Conservation (phyloP, 2,113 vertebrate genomes). For the Rana temporaria region DNA sequence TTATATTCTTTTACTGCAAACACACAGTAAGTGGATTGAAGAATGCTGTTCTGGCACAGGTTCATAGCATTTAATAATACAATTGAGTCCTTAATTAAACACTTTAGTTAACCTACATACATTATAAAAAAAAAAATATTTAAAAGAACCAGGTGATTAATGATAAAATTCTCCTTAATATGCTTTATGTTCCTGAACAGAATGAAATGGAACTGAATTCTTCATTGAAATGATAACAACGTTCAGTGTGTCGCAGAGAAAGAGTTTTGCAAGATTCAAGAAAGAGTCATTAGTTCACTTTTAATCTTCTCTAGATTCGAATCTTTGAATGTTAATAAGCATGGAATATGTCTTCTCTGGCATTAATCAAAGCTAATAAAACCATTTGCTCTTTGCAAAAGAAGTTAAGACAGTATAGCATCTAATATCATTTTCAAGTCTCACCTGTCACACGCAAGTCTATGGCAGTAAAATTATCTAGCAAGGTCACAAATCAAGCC, state of each 20-base stretch:
- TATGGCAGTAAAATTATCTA: conserved; percentile 57
- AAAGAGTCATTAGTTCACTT: conserved; percentile 36
- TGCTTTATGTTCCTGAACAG: conserved; percentile 14
- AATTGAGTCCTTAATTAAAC: no score
- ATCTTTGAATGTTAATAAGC: conserved; percentile 51
- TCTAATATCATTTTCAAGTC: conserved; percentile 63
- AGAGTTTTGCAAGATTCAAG: conserved; percentile 15
- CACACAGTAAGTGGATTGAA: no score
- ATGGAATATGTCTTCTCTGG: conserved; percentile 32
- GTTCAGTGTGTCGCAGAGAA: background rate
- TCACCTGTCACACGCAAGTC: conserved; percentile 64
- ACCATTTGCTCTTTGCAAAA: conserved; percentile 63
- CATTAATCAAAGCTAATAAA: conserved; percentile 67
- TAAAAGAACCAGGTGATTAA: background rate
- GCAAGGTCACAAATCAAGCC: conserved; percentile 51
- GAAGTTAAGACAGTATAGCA: conserved; percentile 56
- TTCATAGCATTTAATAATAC: no score
- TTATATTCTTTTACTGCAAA: no score
- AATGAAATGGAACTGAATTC: conserved; percentile 4
- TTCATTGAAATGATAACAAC: conserved; percentile 10
- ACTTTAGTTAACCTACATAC: no score
- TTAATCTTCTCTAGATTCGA: conserved; percentile 15
- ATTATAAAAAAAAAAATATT: background rate
- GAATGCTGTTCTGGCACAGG: no score
- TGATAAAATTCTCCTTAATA: background rate